Evolutionary conservation across 2,797 vertebrate genomes (phyloP).

Genomic region (Peromyscus aztecus): DNA sequence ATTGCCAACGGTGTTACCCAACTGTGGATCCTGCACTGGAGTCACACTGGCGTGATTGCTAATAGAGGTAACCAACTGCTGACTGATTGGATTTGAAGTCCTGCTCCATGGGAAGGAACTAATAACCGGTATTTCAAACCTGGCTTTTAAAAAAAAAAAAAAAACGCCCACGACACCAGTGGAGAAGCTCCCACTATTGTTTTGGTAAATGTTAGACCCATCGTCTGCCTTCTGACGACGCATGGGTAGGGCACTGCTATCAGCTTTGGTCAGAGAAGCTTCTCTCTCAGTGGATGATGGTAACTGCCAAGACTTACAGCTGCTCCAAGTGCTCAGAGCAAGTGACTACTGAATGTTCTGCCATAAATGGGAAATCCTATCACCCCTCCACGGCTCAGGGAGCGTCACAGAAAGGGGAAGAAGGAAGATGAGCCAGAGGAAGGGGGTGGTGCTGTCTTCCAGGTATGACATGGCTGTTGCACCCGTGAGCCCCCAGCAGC

Average conservation of each 20-base stretch:
- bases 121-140: background rate
- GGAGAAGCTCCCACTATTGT: background rate
- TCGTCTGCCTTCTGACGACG: background rate
- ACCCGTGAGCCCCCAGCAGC: background rate
- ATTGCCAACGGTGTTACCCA: background rate
- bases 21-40: background rate
- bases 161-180: background rate
- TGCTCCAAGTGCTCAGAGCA: background rate
- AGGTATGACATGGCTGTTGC: background rate
- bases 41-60: background rate
- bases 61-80: background rate
- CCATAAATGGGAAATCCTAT: background rate
- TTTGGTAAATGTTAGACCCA: background rate
- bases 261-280: no score
- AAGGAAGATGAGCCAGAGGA: background rate
- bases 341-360: background rate
- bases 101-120: background rate
- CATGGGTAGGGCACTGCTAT: background rate
- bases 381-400: background rate
- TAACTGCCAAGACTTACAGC: background rate
- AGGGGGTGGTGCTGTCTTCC: background rate
- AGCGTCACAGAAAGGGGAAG: background rate
- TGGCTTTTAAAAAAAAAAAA: background rate
- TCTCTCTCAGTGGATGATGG: no score
- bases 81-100: background rate